Evolutionary conservation across 1,140 invertebrate genomes (phyloP).

Genomic region (Leucophenga varia): DNA sequence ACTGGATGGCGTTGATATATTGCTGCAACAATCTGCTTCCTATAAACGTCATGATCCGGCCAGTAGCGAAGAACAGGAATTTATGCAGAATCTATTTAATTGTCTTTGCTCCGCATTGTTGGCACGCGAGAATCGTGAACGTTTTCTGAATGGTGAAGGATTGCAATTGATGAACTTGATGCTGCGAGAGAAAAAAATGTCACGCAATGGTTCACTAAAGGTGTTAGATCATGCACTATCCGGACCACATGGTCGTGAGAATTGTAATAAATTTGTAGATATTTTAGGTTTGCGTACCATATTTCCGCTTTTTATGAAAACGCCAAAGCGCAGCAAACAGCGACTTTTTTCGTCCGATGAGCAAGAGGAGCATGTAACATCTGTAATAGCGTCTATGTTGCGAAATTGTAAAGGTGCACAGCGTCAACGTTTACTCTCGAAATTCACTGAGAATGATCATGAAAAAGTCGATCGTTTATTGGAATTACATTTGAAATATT

Average conservation of each 20-base stretch:
- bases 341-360: conserved; percentile 85
- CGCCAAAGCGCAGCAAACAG: conserved; percentile 84
- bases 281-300: conserved; percentile 94
- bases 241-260: conserved; percentile 88
- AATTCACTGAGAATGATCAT: conserved; percentile 98
- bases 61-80: conserved; percentile 90
- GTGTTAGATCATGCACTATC: conserved; percentile 95
- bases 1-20: conserved; percentile 93
- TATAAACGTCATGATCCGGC: conserved; percentile 95
- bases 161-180: conserved; percentile 94
- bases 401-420: conserved; percentile 89
- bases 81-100: conserved; percentile 99
- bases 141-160: conserved; percentile 92
- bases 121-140: conserved; percentile 81
- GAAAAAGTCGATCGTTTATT: conserved; percentile 97
- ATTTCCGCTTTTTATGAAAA: conserved; percentile 99
- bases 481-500: conserved; percentile 97
- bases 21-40: conserved; percentile 92
- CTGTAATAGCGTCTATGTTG: conserved; percentile 92
- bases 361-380: conserved; percentile 94
- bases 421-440: conserved; percentile 84
- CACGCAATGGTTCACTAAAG: conserved; percentile 93
- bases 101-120: conserved; percentile 92
- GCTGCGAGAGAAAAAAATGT: conserved; percentile 96
- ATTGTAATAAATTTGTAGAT: conserved; percentile 98